Percentiles rank a stretch among this genome's conserved stretches.
These are phyloP conservation scores for Eulimnadia texana DNA, from an alignment of 1,140 invertebrate species.

Conservation along the genomic window DNA sequence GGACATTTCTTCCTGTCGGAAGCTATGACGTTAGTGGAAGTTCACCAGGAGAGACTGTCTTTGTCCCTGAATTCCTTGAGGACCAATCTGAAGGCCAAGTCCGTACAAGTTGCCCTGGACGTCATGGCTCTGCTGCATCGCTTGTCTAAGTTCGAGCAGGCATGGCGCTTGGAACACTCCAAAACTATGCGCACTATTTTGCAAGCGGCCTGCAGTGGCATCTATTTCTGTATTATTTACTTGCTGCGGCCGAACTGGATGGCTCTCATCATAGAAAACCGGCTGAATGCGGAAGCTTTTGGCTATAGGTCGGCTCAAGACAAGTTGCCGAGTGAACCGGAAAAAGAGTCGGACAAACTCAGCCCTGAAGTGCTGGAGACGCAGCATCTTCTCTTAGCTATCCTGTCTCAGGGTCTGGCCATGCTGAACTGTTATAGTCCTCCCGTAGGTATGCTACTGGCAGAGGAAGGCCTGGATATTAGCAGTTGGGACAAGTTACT, in stretches of 20 bases:
- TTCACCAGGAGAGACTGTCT: not conserved
- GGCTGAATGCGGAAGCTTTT: not conserved
- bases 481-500: not conserved
- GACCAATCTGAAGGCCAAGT: not conserved
- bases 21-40: not conserved
- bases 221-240: not conserved
- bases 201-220: not conserved
- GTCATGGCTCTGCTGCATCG: constrained; percentile 1
- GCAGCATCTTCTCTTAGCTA: not conserved
- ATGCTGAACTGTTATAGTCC: constrained; percentile 6
- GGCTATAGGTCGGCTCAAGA: not conserved
- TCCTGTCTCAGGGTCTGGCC: constrained; percentile 2
- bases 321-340: not conserved
- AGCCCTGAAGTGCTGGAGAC: not conserved
- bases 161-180: constrained; percentile 5
- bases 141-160: not conserved
- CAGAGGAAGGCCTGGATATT: constrained; percentile 4
- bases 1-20: constrained; percentile 1
- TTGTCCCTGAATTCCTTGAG: not conserved
- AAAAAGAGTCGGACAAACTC: not conserved
- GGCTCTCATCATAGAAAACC: not conserved
- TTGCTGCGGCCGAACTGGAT: not conserved
- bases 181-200: constrained; percentile 1
- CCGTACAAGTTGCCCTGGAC: not conserved
- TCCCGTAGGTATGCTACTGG: not conserved